These are phyloP conservation scores for Cyclura pinguis DNA, from an alignment of 2,797 vertebrate genomes.

Conservation along the genomic window DNA sequence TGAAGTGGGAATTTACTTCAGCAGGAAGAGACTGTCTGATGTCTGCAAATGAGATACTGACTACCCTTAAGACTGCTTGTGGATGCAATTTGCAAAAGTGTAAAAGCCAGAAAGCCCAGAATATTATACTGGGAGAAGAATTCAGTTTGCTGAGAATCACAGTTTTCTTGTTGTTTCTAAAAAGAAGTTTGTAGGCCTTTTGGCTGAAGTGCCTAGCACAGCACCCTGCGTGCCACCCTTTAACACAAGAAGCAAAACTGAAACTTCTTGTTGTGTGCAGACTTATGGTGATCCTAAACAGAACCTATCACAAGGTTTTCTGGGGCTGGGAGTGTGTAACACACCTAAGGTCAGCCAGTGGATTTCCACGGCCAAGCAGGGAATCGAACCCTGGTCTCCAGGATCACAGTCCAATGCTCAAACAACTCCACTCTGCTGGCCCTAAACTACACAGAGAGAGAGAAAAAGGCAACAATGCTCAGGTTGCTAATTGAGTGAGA, in stretches of 20 bases:
- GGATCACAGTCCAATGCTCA: too few relatives aligned
- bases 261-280: neutral
- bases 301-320: too few relatives aligned
- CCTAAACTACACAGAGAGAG: neutral
- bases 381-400: too few relatives aligned
- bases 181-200: neutral
- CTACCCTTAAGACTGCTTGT: neutral
- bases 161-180: neutral
- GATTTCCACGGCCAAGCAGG: too few relatives aligned
- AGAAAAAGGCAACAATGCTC: neutral
- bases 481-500: neutral
- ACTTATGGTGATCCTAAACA: too few relatives aligned
- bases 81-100: neutral
- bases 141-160: neutral
- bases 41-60: conserved; percentile 22
- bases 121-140: neutral
- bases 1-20: conserved; percentile 45
- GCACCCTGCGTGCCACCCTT: too few relatives aligned
- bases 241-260: neutral
- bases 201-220: neutral
- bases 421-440: too few relatives aligned
- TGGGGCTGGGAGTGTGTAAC: too few relatives aligned
- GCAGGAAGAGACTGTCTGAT: conserved; percentile 39
- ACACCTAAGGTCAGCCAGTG: too few relatives aligned
- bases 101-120: neutral